Evolutionary conservation across 2,888 invertebrate species (phyloP), one percentile per base, ranked within the genome.

Genomic region (Drosophila demipolita): DNA sequence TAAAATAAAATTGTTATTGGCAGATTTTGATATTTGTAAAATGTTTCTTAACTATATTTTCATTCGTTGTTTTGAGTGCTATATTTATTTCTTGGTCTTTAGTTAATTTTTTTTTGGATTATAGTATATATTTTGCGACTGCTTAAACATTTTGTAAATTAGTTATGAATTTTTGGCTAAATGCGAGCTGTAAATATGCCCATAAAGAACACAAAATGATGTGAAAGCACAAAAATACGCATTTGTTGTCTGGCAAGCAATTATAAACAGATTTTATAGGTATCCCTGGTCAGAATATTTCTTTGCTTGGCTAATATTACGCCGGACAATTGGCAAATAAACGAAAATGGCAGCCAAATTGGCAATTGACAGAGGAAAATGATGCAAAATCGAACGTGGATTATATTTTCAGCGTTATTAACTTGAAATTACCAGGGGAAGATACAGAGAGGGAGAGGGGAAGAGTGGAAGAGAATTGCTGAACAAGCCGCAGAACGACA

Each of bases 201-300:
- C 23, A 63, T 49, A 11, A 59, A 54, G 11, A 42, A 23, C 11
- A 38, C 17, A 36, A 42, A 40, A 23, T 48, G 11, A 55, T 38
- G n/a, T 29, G n/a, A 54, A 35, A 2, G 17, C 35, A 36, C 45
- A 57, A 33, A 52, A 52, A 12, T 53, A 53, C 38, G 42, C 12
- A 29, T 38, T 17, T 42, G 54, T 64, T 78, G 53, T 8, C 40
- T 40, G 42, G 32, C 66, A 20, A 67, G 75, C 73, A 78, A 90
- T 88, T 80, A 78, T 78, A 54, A 75, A 58, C 75, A 74, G 63
- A 81, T 82, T 83, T 87, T 67, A 85, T 85, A 84, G 83, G 74
- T 84, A 59, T 53, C 57, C 54, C 23, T 42, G 58, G 40, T 20
- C n/a, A 49, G 53, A 42, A 33, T n/a, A 54, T 52, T 48, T 54